Evolutionary conservation across 2,113 vertebrate species (phyloP), one percentile per base, ranked within the genome.

Genomic region (Emberiza fucata): DNA sequence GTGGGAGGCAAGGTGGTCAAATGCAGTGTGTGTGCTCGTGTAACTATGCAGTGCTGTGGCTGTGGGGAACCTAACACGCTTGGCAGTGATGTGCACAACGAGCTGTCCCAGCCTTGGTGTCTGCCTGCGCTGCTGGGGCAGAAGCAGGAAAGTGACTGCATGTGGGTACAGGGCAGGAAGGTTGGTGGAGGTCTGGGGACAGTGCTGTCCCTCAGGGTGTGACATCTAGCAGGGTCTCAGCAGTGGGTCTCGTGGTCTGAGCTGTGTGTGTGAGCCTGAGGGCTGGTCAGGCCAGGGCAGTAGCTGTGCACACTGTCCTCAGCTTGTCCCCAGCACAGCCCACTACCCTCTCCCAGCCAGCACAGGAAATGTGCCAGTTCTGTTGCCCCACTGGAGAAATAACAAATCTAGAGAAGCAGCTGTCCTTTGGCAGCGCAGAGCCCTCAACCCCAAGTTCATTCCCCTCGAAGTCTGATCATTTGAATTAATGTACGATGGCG

Each of bases 351-450:
- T 42, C 53, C 53, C 44, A 31, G 61, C 56, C 65, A 48, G 47
- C 1, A 0, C 0, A 1, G 63, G 31, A 61, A 63, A 51, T 1
- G 6, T 77, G 64, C 45, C 16, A 1, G 33, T 69, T 68, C 73
- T 51, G 1, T 27, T 12, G 18, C 59, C 59, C 31, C 0, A 1
- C 35, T 72, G 69, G 42, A 78, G 69, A 83, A 77, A 44, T 8
- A 31, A 12, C 2, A 2, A 2, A 9, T 24, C 18, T 16, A 44
- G 78, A 76, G 84, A 54, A 73, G 40, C 8, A 11, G 47, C 68
- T 88, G 76, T 70, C 51, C 56, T 75, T 75, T 35, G 39, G 64
- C 65, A 48, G 20, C 6, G 2, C 57, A 23, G 44, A 66, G 91
- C 51, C 72, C 45, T 91, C 72, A 48, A 9, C 37, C 48, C 65